A percentile compares a stretch with the other conserved stretches of the same genome.
These are phyloP conservation scores for Perizoma flavofasciatum DNA, from an alignment of 2,888 invertebrate genomes.

Conservation along the genomic window DNA sequence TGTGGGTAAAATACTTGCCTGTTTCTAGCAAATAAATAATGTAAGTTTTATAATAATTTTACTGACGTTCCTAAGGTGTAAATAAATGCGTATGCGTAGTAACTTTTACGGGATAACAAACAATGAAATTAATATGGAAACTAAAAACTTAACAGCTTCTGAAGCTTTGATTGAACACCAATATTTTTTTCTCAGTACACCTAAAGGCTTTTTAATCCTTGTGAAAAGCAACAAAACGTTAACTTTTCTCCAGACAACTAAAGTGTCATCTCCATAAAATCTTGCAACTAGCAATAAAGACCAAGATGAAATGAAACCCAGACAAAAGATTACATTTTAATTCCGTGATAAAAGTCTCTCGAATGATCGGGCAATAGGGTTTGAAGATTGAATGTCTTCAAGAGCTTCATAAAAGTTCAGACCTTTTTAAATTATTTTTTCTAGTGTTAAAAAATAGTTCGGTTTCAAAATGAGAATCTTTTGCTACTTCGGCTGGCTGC, in stretches of 20 bases:
- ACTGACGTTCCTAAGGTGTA: no score
- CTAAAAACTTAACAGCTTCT: no score
- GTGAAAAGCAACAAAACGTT: conserved; percentile 14
- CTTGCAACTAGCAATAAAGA: conserved; percentile 53
- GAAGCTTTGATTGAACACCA: not conserved
- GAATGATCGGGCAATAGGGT: conserved; percentile 36
- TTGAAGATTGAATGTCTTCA: conserved; percentile 22
- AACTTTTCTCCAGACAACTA: conserved; percentile 22
- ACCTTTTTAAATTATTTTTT: conserved; percentile 22
- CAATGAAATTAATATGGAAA: no score
- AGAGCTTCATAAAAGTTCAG: conserved; percentile 20
- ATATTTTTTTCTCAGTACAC: not conserved
- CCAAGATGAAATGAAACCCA: conserved; percentile 54
- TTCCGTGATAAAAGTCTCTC: conserved; percentile 58
- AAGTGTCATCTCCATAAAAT: conserved; percentile 50
- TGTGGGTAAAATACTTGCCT: no score
- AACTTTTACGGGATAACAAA: no score
- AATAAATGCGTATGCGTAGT: no score
- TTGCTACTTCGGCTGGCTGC: not conserved
- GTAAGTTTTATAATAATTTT: no score
- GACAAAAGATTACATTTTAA: conserved; percentile 67
- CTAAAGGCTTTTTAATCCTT: not conserved
- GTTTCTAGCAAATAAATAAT: no score
- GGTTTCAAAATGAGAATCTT: conserved; percentile 7
- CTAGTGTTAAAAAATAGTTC: conserved; percentile 20